phyloP scores from a whole-genome alignment of 2,113 vertebrate species.

The Nannospalax galili region DNA sequence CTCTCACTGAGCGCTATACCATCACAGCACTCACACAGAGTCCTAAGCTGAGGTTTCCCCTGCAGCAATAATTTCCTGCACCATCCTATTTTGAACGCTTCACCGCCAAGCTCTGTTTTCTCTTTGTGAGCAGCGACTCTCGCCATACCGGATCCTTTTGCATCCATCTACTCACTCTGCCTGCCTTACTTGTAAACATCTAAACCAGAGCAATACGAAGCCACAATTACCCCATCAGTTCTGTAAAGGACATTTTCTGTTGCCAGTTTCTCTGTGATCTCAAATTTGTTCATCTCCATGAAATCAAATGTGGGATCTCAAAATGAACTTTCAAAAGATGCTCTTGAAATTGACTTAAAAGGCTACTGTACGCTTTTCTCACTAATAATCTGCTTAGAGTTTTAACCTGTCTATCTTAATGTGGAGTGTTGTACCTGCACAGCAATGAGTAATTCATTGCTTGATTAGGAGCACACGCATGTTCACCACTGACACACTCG shows the following conservation, averaged over 20 bases:
- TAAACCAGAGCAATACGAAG: conserved; percentile 23
- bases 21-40: too few relatives aligned
- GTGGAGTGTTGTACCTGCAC: background rate
- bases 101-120: background rate
- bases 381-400: background rate
- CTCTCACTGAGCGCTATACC: too few relatives aligned
- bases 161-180: background rate
- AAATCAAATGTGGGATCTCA: conserved; percentile 36
- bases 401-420: conserved; percentile 15
- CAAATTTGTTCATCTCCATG: background rate
- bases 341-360: conserved; percentile 21
- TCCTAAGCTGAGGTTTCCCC: too few relatives aligned
- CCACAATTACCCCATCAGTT: background rate
- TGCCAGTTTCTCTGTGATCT: background rate
- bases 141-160: background rate
- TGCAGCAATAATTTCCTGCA: background rate
- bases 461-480: conserved; percentile 38
- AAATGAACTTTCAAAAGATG: conserved; percentile 29
- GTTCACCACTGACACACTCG: conserved; percentile 5
- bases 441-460: conserved; percentile 49
- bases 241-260: background rate
- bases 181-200: background rate
- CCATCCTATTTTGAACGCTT: background rate
- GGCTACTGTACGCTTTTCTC: background rate
- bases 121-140: background rate